A percentile compares a stretch with the other conserved stretches of the same genome.
Conservation (phyloP, 2,113 vertebrate genomes). For the Saguinus midas region DNA sequence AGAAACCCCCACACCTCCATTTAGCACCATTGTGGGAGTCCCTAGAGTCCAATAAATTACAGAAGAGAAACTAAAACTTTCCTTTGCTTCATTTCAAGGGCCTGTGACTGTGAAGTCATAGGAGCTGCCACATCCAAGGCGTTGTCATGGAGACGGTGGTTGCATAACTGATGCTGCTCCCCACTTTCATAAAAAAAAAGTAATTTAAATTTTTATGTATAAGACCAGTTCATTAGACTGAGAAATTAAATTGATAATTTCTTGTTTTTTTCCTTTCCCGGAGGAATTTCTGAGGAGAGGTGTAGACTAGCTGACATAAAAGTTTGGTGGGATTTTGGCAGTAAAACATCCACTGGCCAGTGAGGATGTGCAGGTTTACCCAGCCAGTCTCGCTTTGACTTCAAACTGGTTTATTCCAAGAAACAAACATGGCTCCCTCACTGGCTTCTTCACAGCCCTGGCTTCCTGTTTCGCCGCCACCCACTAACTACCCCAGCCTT, state of each 20-base stretch:
- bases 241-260: slow-evolving; percentile 78
- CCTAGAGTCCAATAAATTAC: not conserved
- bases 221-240: slow-evolving; percentile 78
- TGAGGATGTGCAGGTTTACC: not conserved
- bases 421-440: not conserved
- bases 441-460: rapidly evolving
- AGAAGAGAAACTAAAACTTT: slow-evolving; percentile 56
- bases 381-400: not conserved
- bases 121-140: slow-evolving; percentile 60
- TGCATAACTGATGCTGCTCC: slow-evolving; percentile 81
- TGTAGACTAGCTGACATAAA: not conserved
- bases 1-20: not conserved
- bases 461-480: rapidly evolving
- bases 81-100: slow-evolving; percentile 74
- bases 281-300: slow-evolving; percentile 6
- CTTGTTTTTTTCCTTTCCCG: not conserved
- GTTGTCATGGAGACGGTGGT: slow-evolving; percentile 84
- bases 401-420: not conserved
- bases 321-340: not conserved
- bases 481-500: no score
- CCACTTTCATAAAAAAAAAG: slow-evolving; percentile 76
- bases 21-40: not conserved
- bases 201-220: slow-evolving; percentile 85
- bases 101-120: slow-evolving; percentile 68
- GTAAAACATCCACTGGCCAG: not conserved